A percentile compares a stretch with the other conserved stretches of the same genome.
Conservation (phyloP, 2,888 invertebrate genomes). For the Dicyrtomina minuta region DNA sequence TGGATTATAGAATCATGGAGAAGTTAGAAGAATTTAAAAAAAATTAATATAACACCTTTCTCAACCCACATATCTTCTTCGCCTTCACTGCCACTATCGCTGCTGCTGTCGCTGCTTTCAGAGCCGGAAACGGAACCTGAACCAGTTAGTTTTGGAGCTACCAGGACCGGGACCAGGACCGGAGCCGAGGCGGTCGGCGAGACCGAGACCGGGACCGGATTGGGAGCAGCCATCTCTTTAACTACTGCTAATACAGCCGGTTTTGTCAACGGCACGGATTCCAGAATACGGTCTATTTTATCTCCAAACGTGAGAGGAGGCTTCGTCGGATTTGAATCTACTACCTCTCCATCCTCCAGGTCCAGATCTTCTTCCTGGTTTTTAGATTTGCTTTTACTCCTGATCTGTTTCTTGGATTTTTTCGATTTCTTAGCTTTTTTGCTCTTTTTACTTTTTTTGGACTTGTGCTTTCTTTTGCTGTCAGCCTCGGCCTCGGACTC, state of each 20-base stretch:
- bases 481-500: slow-evolving; percentile 32
- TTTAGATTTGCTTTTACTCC: slow-evolving; percentile 25
- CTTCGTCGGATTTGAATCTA: no score
- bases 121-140: no score
- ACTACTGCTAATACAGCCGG: slow-evolving; percentile 27
- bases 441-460: slow-evolving; percentile 31
- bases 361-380: slow-evolving; percentile 30
- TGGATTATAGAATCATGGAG: no score
- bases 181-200: no score
- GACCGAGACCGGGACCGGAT: not conserved
- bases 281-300: slow-evolving; percentile 42
- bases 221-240: slow-evolving; percentile 14
- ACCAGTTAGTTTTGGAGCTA: no score
- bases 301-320: no score
- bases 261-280: slow-evolving; percentile 27
- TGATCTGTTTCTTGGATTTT: slow-evolving; percentile 43
- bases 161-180: no score
- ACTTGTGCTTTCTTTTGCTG: slow-evolving; percentile 10
- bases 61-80: slow-evolving; percentile 50
- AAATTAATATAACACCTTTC: slow-evolving; percentile 44
- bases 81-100: slow-evolving; percentile 13
- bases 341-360: slow-evolving; percentile 38
- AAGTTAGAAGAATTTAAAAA: no score
- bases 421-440: slow-evolving; percentile 41
- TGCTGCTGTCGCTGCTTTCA: slow-evolving; percentile 27